phyloP scores from a whole-genome alignment of 2,797 vertebrate genomes.

The Malacoraja senta region DNA sequence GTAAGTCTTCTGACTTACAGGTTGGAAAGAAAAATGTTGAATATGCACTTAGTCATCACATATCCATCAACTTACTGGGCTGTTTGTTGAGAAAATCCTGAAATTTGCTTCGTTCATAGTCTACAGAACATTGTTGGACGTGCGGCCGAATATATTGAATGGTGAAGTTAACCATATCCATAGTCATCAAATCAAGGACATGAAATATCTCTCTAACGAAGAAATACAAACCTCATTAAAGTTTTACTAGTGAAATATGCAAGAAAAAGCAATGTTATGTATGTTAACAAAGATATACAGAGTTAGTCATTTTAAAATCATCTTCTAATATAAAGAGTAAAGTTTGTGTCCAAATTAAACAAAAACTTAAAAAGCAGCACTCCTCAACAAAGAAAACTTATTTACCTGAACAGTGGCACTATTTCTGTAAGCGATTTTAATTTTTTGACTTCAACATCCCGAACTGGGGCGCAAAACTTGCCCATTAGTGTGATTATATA shows the following conservation, averaged over 20 bases:
- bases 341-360: neutral
- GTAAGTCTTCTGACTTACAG: neutral
- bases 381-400: neutral
- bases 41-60: neutral
- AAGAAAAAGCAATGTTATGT: neutral
- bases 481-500: conserved; percentile 84
- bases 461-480: conserved; percentile 77
- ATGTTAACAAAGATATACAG: neutral
- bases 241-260: neutral
- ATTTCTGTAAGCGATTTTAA: conserved; percentile 66
- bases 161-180: conserved; percentile 55
- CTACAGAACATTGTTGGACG: conserved; percentile 54
- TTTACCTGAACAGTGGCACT: conserved; percentile 70
- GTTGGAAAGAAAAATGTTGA: neutral
- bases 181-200: conserved; percentile 64
- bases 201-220: conserved; percentile 61
- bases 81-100: conserved; percentile 60
- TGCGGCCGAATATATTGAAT: conserved; percentile 55
- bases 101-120: conserved; percentile 62
- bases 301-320: neutral
- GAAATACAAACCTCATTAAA: neutral
- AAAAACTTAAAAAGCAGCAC: neutral
- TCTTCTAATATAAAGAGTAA: neutral
- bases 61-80: conserved; percentile 53
- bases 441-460: conserved; percentile 77